Base-by-base conservation (phyloP, 2,888 invertebrate genomes). In the Xanthorhoe designata region DNA sequence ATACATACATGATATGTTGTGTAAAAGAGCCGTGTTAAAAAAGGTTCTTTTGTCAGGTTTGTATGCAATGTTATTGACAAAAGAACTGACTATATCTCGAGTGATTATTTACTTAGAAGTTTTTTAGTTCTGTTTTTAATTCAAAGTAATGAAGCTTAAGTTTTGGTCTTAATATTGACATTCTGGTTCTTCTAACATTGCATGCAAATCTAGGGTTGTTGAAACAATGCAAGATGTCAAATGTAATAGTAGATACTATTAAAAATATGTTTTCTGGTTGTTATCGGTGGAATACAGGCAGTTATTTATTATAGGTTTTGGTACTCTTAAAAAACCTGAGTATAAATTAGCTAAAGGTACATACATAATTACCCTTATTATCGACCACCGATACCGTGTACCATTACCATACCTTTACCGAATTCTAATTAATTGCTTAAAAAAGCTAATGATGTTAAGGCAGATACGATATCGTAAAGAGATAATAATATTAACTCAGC, bases 61-160 rank as follows among this genome's bases (percentile, higher is more conserved):
- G 76, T 80, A 72, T 81, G 73, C 73, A 73, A 74, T 72, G 72
- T 72, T 78, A 78, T 79, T 81, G 77, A 79, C 77, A 80, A 79
- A 75, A 74, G 76, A 71, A 70, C 66, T 62, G 70, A 71, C 68
- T 53, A 66, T 57, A 68, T 54, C 61, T 61, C 66, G 52, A 68
- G 63, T 69, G 61, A 52, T 15, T 68, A 70, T 67, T 66, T 49
- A 58, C 42, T 65, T 52, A 66, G 62, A 56, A 57, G 64, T 58
- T 66, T 51, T 49, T 42, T 52, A 17, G 18, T 61, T 50, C 35
- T n/a, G 42, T 59, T 38, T 60, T 64, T 49, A 57, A 61, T 32
- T 38, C 56, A 32, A 57, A 58, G 61, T 47, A 49, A 32, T n/a
- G 35, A 10, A 10, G 8, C 45, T 64, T 15, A 61, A 24, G 17